Conservation (phyloP, 2,113 vertebrate genomes). For the Cichladusa arquata region DNA sequence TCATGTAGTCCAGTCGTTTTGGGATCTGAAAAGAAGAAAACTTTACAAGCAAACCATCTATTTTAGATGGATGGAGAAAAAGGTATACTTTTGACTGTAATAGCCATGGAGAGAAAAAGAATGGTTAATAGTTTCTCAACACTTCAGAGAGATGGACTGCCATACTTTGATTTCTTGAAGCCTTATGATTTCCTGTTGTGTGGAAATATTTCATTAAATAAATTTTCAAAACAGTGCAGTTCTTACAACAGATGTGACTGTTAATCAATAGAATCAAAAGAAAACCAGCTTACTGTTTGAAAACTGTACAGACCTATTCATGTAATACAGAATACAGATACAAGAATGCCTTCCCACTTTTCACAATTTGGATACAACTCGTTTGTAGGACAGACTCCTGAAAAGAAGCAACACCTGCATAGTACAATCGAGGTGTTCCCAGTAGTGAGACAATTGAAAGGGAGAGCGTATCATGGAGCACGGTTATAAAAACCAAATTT, state of each 20-base stretch:
- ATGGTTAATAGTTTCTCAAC: not conserved
- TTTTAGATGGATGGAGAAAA: not conserved
- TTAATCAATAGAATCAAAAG: not conserved
- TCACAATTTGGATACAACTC: rapidly evolving
- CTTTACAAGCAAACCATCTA: not conserved
- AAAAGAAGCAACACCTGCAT: rapidly evolving
- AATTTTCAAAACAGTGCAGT: not conserved
- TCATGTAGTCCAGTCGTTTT: not conserved
- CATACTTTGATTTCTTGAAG: not conserved
- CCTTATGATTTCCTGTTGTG: not conserved
- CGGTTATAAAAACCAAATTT: rapidly evolving
- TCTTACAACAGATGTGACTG: not conserved
- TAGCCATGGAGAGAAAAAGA: not conserved
- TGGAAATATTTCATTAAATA: not conserved
- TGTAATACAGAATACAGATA: not conserved
- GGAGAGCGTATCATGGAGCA: rapidly evolving
- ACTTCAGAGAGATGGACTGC: not conserved
- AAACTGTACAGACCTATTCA: not conserved
- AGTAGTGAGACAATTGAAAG: rapidly evolving
- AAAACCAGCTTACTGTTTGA: not conserved
- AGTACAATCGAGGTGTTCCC: rapidly evolving
- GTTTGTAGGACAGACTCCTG: not conserved
- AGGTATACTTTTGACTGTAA: rapidly evolving
- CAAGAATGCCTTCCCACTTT: not conserved
- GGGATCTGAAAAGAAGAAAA: not conserved